Evolutionary conservation across 2,797 vertebrate species (phyloP), one percentile per base, ranked within the genome.

Genomic region (Macropus fuliginosus): DNA sequence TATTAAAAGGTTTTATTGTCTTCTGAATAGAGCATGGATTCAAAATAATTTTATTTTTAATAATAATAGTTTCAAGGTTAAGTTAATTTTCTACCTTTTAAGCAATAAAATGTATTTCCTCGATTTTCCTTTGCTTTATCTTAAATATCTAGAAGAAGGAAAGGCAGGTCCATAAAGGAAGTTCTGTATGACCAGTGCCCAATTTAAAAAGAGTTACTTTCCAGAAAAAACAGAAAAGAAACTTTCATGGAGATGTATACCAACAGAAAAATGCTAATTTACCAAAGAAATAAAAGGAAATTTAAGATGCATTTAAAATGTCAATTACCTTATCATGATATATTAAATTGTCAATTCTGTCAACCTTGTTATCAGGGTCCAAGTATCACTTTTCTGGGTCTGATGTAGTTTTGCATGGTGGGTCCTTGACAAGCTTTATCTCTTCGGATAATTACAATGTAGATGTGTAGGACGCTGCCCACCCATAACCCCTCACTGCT

Each of bases 181-280:
- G 54, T 91, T 91, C 18, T 91, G 50, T 55, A 55, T 34, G 52
- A 55, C 90, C 90, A 8, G 14, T 0, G 29, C 54, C 9, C 50
- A 55, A 91, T 31, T 57, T 92, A 56, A 54, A 94, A 55, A 93
- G 90, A 92, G 56, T 50, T 56, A 62, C 46, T 93, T 87, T 87
- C 40, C 74, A 87, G 74, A 24, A 87, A 87, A 87, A 87, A 81
- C 8, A 81, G n/a, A 27, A 87, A 87, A 87, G 74, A 87, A 50
- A 28, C 59, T 92, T 94, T 66, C 92, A 87, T 27, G 31, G 92
- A 89, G 24, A 29, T 34, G 13, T 91, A 4, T 91, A 91, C 90
- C 52, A 92, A 55, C 66, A 59, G 81, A 89, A 21, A 52, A 94
- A 93, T 87, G 50, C 91, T 34, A 46, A 21, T 40, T 34, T 94